Percentiles rank a stretch among this genome's conserved stretches.
phyloP scores from a whole-genome alignment of 2,113 vertebrate species.

The Chionis minor region DNA sequence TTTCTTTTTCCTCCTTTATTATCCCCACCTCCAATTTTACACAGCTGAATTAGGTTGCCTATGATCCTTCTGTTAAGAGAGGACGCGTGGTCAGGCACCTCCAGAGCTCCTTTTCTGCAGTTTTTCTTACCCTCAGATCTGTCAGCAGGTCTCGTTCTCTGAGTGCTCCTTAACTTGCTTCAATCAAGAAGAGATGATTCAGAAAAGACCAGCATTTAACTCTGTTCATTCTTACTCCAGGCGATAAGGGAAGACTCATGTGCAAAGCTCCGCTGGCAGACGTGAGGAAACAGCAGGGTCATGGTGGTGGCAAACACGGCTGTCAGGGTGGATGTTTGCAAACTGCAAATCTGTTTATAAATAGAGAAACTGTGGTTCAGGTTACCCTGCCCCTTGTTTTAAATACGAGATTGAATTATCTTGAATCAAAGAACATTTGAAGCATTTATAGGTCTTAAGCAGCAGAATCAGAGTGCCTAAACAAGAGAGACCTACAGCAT shows the following conservation, averaged over 20 bases:
- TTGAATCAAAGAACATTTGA: background rate
- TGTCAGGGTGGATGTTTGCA: background rate
- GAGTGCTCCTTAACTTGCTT: background rate
- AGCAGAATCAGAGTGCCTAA: background rate
- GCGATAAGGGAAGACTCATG: background rate
- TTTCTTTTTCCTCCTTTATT: background rate
- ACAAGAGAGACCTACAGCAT: background rate
- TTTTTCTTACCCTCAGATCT: background rate
- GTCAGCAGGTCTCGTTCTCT: background rate
- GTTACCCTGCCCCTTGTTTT: slow-evolving; percentile 13
- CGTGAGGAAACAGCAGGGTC: background rate
- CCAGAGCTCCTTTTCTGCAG: background rate
- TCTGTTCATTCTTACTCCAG: background rate
- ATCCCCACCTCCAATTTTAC: background rate
- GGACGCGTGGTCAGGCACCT: background rate
- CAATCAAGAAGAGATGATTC: background rate
- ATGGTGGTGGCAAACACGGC: background rate
- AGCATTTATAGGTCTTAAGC: background rate
- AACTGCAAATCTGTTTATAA: background rate
- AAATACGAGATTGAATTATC: background rate
- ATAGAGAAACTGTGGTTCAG: background rate
- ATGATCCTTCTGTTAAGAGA: background rate
- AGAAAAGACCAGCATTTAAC: background rate
- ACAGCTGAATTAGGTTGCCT: background rate
- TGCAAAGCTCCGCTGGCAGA: background rate